Base-by-base conservation (phyloP, 2,888 invertebrate genomes). In the Nomada ruficornis region DNA sequence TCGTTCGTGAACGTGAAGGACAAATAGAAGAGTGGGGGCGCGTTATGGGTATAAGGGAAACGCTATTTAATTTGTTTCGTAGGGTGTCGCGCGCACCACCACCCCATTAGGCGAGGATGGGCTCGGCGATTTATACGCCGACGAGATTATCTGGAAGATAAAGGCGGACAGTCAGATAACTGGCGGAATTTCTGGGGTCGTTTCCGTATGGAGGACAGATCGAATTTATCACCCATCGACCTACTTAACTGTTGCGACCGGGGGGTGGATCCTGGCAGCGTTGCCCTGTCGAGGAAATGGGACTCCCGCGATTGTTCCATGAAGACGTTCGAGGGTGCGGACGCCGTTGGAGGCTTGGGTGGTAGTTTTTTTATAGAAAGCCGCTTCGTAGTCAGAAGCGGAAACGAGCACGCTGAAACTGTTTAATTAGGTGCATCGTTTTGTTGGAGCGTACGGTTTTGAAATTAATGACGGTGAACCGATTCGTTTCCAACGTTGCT, bases 221-320 rank as follows among this genome's bases (percentile, higher is more conserved):
- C 88, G 77, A 90, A 91, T 91, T 91, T 89, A 91, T 92, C 87
- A 87, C 86, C 88, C 85, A 91, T 91, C 90, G 91, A 91, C 91
- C 90, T 91, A 90, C 86, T 91, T 88, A 87, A 84, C 79, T 81
- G 81, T 85, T 71, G 69, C 65, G 50, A 50, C 64, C 29, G 44
- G 54, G 54, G 52, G 67, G 47, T 59, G 62, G 20, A 55, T 63
- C 64, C 60, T 67, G 70, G 70, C 71, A 50, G 10, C 63, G 75
- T 52, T 83, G 74, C 69, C 47, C n/a, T 23, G 5, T 10, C 23
- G 23, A 54, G 69, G 44, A 73, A 80, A 63, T 59, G 72, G 67
- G 83, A 91, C 89, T 90, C 90, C 88, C 73, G 85, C 88, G 87
- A 64, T 62, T 67, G 80, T 71, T 57, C n/a, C 11, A 10, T 47